These are phyloP conservation scores for Chelmon rostratus DNA, from an alignment of 2,797 vertebrate species.

Conservation along the genomic window DNA sequence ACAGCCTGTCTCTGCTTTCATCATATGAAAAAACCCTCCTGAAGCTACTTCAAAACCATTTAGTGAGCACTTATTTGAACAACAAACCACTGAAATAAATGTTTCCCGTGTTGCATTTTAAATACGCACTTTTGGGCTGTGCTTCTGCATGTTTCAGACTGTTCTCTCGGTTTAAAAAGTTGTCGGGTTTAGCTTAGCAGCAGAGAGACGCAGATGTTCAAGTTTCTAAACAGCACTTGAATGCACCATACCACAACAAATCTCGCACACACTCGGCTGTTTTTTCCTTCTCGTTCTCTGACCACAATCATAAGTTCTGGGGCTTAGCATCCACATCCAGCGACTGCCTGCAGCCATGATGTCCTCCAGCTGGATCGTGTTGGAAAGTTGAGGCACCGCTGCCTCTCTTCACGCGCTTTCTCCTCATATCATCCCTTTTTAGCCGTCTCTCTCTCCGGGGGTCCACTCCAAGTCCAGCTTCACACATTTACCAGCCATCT, in stretches of 20 bases:
- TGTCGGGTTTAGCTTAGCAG: neutral
- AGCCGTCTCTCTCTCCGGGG: neutral
- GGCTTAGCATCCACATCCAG: neutral
- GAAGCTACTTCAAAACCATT: slow-evolving; percentile 7
- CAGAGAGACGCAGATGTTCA: slow-evolving; percentile 4
- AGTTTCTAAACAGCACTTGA: slow-evolving; percentile 5
- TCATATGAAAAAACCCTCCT: neutral
- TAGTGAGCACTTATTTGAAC: neutral
- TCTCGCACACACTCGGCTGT: neutral
- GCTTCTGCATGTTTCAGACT: neutral
- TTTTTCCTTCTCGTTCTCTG: neutral
- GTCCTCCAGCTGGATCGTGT: neutral
- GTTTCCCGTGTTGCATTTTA: slow-evolving; percentile 38
- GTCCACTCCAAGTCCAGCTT: slow-evolving; percentile 14
- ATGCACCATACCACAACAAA: slow-evolving; percentile 15
- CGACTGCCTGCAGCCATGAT: neutral
- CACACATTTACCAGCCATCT: slow-evolving; percentile 28
- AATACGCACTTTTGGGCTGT: slow-evolving; percentile 7
- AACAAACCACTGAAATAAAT: slow-evolving; percentile 13
- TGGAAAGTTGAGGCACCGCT: neutral
- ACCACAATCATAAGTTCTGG: neutral
- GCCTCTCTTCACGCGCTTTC: neutral
- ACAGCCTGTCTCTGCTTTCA: neutral
- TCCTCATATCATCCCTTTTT: neutral
- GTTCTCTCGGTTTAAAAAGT: neutral